A percentile compares a stretch with the other conserved stretches of the same genome.
Evolutionary conservation across 2,888 invertebrate species (phyloP).

Genomic region (Drosophila recens): DNA sequence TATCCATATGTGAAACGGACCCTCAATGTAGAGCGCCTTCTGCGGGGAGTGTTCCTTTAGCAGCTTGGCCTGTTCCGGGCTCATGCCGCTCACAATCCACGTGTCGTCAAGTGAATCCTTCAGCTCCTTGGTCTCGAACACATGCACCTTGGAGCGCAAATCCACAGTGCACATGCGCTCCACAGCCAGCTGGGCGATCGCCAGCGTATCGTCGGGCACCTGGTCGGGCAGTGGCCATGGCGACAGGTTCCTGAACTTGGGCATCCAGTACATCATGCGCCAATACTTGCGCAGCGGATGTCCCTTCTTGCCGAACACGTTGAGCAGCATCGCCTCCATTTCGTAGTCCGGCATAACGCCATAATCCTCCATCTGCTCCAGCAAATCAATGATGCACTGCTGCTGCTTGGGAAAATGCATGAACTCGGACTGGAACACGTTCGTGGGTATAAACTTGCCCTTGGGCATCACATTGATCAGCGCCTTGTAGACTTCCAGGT

Average conservation of each 20-base stretch:
- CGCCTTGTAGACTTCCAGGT: conserved; percentile 94
- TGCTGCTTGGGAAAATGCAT: conserved; percentile 98
- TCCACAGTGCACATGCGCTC: conserved; percentile 94
- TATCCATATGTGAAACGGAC: conserved; percentile 93
- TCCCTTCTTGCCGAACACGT: conserved; percentile 93
- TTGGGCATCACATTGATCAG: conserved; percentile 94
- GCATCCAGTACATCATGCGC: conserved; percentile 96
- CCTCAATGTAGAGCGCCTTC: conserved; percentile 92
- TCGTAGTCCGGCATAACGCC: conserved; percentile 97
- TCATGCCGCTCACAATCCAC: conserved; percentile 96
- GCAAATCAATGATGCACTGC: conserved; percentile 94
- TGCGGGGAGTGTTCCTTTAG: conserved; percentile 88
- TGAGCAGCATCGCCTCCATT: conserved; percentile 92
- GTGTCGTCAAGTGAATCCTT: conserved; percentile 93
- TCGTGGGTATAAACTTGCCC: conserved; percentile 93
- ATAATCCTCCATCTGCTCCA: conserved; percentile 97
- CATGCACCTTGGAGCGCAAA: conserved; percentile 88
- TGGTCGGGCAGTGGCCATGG: conserved; percentile 94
- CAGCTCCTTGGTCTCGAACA: conserved; percentile 89
- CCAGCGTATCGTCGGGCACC: conserved; percentile 91
- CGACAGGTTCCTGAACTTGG: conserved; percentile 95
- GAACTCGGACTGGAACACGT: conserved; percentile 94
- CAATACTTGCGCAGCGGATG: conserved; percentile 91
- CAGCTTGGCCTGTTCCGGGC: conserved; percentile 90
- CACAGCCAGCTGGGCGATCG: conserved; percentile 93